These are phyloP conservation scores for Helarctos malayanus DNA, from an alignment of 2,797 vertebrate genomes.

Conservation along the genomic window DNA sequence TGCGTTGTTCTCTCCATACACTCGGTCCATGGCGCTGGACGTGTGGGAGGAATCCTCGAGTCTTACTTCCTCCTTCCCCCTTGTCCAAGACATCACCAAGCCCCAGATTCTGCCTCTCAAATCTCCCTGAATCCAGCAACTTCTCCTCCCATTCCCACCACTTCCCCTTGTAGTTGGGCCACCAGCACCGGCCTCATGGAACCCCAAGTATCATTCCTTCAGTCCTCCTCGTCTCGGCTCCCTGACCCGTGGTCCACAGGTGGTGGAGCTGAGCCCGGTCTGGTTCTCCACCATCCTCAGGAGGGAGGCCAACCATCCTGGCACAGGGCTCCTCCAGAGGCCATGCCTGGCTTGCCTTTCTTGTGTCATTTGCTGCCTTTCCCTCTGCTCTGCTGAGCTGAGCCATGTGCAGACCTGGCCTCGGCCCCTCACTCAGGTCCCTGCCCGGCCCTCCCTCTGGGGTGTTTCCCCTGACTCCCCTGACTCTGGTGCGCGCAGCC, in stretches of 20 bases:
- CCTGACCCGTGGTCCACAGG: accelerated
- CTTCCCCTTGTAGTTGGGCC: neutral
- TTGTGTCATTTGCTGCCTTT: neutral
- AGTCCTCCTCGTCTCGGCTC: neutral
- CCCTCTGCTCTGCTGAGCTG: neutral
- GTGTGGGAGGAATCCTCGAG: neutral
- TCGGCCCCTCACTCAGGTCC: neutral
- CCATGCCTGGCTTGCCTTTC: neutral
- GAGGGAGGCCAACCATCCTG: neutral
- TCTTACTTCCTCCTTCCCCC: neutral
- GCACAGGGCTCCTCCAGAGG: neutral
- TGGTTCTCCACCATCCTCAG: neutral
- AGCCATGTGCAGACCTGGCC: neutral
- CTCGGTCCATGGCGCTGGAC: neutral
- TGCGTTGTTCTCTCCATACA: neutral
- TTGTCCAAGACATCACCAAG: no score
- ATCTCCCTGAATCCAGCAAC: neutral
- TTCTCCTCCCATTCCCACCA: neutral
- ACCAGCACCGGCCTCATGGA: neutral
- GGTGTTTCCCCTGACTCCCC: neutral
- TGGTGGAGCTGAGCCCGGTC: neutral
- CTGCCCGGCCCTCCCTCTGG: neutral
- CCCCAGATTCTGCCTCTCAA: neutral
- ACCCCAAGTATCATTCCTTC: neutral
- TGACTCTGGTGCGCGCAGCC: neutral